Evolutionary conservation across 2,113 vertebrate genomes (phyloP), one percentile per base, ranked within the genome.

Genomic region (Pristiophorus japonicus): DNA sequence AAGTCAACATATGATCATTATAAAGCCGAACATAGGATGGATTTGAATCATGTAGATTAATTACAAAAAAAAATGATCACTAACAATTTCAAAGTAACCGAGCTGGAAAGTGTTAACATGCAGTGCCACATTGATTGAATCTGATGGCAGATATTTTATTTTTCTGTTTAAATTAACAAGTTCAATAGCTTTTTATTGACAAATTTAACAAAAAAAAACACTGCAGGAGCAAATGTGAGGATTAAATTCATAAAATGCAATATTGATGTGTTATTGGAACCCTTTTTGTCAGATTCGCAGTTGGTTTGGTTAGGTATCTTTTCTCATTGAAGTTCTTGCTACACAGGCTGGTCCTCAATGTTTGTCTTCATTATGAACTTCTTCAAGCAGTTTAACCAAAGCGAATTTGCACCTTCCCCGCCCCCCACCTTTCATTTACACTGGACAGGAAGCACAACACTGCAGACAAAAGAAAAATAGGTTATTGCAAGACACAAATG

Each of bases 301-400:
- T 73, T n/a, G 34, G 30, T 92, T 63, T n/a, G n/a, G 10, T 6
- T 42, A 63, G 45, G 16, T 92, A 63, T 65, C 34, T n/a, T 91
- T 62, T n/a, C 47, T 30, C 24, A 55, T 91, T 62, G 51, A n/a
- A n/a, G 87, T 59, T 88, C 47, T n/a, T n/a, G n/a, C n/a, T n/a
- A n/a, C n/a, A n/a, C n/a, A 42, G 16, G 38, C 63, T 5, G 18
- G 22, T 70, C 93, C 42, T 45, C 63, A 51, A 70, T 27, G 8
- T 94, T 94, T 47, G 88, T 34, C 65, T 70, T 70, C 65, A 51
- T 94, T 47, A 51, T 47, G 66, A 70, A 30, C 66, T 94, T 94
- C 65, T 70, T 70, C 93, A 94, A 94, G 67, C 42, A 47, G 42
- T 51, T 94, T 45, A 94, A 34, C 66, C 3, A 45, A 94, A 94